Conservation (phyloP, 1,140 invertebrate species). For the Protaetia brevitarsis region DNA sequence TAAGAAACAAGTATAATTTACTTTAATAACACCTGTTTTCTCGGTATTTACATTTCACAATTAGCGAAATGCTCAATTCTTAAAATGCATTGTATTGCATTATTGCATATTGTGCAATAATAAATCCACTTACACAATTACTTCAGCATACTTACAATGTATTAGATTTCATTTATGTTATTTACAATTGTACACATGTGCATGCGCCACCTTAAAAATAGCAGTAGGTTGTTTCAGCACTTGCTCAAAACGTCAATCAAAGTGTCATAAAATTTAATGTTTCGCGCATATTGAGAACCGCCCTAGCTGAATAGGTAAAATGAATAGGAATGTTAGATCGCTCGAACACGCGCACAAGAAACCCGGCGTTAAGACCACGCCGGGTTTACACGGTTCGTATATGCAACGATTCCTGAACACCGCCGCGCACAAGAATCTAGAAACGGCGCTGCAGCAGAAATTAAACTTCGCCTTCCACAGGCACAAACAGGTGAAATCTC, state of each 20-base stretch:
- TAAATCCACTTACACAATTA: too few species aligned
- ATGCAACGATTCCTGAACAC: constrained; percentile 2
- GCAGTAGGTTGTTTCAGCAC: not conserved
- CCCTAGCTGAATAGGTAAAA: not conserved
- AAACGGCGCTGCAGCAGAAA: not conserved
- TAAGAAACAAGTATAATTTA: too few species aligned
- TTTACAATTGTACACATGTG: too few species aligned
- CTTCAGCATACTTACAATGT: too few species aligned
- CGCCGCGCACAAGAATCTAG: not conserved
- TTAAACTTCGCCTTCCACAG: not conserved
- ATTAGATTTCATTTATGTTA: too few species aligned
- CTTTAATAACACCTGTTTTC: too few species aligned
- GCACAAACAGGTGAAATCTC: not conserved
- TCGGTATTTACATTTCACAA: too few species aligned
- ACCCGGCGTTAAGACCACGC: not conserved
- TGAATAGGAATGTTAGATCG: not conserved
- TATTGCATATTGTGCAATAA: too few species aligned
- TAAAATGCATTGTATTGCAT: too few species aligned
- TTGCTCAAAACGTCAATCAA: not conserved
- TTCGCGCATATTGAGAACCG: not conserved
- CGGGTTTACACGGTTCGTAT: not conserved
- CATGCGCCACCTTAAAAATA: too few species aligned
- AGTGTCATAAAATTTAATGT: constrained; percentile 9
- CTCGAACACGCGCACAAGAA: not conserved
- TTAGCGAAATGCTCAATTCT: too few species aligned